Conservation (phyloP, 2,797 vertebrate species). For the Tarsius wallacei region DNA sequence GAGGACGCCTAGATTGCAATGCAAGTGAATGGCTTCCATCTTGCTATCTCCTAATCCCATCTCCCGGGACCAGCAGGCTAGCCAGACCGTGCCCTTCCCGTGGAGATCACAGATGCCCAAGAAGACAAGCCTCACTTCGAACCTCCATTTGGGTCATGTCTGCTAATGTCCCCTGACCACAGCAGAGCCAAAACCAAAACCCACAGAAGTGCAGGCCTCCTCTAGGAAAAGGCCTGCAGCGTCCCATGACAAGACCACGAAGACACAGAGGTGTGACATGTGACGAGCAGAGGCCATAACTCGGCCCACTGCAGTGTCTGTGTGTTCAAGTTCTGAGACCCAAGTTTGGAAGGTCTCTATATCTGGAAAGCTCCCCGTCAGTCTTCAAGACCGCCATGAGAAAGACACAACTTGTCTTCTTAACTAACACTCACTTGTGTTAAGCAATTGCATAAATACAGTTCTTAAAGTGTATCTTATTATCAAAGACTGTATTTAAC, state of each 20-base stretch:
- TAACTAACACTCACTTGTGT: conserved; percentile 26
- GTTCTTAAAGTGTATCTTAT: conserved; percentile 54
- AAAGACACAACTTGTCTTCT: background rate
- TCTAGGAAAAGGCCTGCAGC: background rate
- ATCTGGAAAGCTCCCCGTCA: background rate
- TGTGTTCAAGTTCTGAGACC: background rate
- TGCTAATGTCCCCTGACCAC: background rate
- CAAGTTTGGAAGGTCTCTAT: background rate
- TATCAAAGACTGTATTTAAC: background rate
- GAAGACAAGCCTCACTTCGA: background rate
- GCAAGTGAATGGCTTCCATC: conserved; percentile 35
- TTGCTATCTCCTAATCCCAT: background rate
- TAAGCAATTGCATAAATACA: conserved; percentile 20
- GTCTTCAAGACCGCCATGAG: conserved; percentile 1
- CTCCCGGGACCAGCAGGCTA: background rate
- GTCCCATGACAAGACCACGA: background rate
- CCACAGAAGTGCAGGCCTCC: background rate
- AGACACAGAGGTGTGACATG: background rate
- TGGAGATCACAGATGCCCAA: background rate
- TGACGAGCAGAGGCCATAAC: too few relatives aligned
- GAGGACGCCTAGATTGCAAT: background rate
- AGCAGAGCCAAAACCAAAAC: background rate
- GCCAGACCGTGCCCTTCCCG: background rate
- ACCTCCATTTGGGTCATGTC: background rate
- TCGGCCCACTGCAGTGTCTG: background rate